phyloP scores from a whole-genome alignment of 2,797 vertebrate genomes.

The Onychomys arenicola region DNA sequence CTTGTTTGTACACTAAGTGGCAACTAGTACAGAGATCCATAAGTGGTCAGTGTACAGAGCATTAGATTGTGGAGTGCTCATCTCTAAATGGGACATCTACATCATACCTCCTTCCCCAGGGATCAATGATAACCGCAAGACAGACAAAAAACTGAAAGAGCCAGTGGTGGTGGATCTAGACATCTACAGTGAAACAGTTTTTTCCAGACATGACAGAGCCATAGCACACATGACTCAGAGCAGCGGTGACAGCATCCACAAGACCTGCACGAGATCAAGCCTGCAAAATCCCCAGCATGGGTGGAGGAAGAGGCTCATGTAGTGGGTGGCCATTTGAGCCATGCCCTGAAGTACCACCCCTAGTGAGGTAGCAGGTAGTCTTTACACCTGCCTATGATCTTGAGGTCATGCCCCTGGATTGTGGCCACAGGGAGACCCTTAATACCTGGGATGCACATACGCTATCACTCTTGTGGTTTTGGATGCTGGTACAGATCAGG shows the following conservation, averaged over 20 bases:
- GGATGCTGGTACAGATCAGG: too few relatives aligned
- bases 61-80: neutral
- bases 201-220: neutral
- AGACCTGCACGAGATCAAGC: neutral
- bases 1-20: neutral
- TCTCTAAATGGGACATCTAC: neutral
- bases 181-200: neutral
- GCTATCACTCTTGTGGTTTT: too few relatives aligned
- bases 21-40: neutral
- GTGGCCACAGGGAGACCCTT: too few relatives aligned
- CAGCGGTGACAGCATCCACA: neutral
- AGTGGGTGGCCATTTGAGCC: too few relatives aligned
- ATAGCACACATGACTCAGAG: neutral
- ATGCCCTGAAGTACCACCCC: too few relatives aligned
- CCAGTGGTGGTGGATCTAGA: neutral
- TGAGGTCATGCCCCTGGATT: too few relatives aligned
- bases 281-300: neutral
- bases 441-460: too few relatives aligned
- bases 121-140: neutral
- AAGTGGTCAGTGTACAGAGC: neutral
- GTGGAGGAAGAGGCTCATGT: neutral
- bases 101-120: neutral
- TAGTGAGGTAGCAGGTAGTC: too few relatives aligned
- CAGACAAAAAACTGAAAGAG: neutral
- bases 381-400: too few relatives aligned